These are phyloP conservation scores for Apodemia mormo DNA, from an alignment of 2,888 invertebrate species.

Conservation along the genomic window DNA sequence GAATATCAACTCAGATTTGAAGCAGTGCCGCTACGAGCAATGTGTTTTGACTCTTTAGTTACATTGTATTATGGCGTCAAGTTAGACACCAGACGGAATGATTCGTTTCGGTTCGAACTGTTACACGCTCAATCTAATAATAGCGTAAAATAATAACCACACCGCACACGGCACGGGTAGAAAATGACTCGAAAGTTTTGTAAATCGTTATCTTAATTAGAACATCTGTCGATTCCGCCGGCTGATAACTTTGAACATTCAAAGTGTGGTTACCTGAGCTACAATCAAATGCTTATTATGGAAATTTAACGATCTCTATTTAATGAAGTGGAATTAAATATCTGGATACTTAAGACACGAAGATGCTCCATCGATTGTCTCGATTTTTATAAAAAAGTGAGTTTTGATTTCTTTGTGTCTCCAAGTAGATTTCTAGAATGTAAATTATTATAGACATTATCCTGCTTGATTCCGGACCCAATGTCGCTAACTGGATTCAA, in stretches of 20 bases:
- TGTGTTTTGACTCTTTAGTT: too few relatives aligned
- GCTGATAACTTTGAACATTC: constrained; percentile 4
- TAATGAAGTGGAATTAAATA: not conserved
- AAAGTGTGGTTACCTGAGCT: constrained; percentile 11
- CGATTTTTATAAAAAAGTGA: not conserved
- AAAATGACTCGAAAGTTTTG: constrained; percentile 20
- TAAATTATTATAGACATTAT: too few relatives aligned
- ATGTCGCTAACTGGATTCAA: too few relatives aligned
- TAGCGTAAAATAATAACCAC: constrained; percentile 47
- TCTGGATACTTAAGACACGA: not conserved
- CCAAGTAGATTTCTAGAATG: too few relatives aligned
- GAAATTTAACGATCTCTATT: not conserved
- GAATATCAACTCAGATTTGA: too few relatives aligned
- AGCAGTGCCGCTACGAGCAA: too few relatives aligned
- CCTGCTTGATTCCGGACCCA: too few relatives aligned
- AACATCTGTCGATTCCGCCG: constrained; percentile 17
- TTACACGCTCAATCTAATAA: constrained; percentile 47
- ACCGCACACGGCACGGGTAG: constrained; percentile 23
- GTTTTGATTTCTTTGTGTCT: too few relatives aligned
- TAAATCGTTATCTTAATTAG: constrained; percentile 19
- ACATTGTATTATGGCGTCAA: too few relatives aligned
- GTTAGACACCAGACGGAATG: constrained; percentile 38
- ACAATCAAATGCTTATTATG: not conserved
- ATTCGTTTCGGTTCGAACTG: constrained; percentile 47
- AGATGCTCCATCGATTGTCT: not conserved